A percentile compares a stretch with the other conserved stretches of the same genome.
Conservation (phyloP, 1,140 invertebrate genomes). For the Pseudachorutes palmiensis region DNA sequence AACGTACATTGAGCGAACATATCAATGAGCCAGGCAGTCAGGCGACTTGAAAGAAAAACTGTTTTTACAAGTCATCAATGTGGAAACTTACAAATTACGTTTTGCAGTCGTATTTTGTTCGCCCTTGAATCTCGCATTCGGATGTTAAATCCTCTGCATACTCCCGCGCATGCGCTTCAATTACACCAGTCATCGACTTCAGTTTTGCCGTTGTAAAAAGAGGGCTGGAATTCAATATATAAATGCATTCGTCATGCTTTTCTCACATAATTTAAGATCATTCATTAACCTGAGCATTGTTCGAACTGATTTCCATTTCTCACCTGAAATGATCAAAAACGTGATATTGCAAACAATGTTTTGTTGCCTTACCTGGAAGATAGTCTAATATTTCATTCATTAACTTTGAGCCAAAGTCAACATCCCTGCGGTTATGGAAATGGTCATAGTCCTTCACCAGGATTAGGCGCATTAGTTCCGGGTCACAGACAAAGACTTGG, state of each 20-base stretch:
- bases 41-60: conserved; percentile 14
- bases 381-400: conserved; percentile 23
- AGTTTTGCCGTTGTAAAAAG: conserved; percentile 17
- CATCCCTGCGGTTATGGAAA: conserved; percentile 15
- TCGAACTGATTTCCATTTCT: conserved; percentile 23
- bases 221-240: neutral
- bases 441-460: conserved; percentile 25
- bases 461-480: conserved; percentile 21
- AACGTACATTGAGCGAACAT: conserved; percentile 27
- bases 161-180: conserved; percentile 10
- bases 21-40: conserved; percentile 28
- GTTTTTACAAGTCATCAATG: neutral
- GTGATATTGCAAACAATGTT: neutral
- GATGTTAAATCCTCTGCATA: conserved; percentile 15
- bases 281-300: conserved; percentile 6
- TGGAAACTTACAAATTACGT: conserved; percentile 17
- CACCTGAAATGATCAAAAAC: conserved; percentile 17
- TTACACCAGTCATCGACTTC: conserved; percentile 17
- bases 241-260: conserved; percentile 16
- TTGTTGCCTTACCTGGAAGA: conserved; percentile 10
- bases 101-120: conserved; percentile 27
- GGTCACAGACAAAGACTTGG: conserved; percentile 19
- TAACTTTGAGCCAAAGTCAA: conserved; percentile 16
- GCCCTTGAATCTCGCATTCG: conserved; percentile 19
- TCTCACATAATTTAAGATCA: neutral